Evolutionary conservation across 2,797 vertebrate species (phyloP), one percentile per base, ranked within the genome.

Genomic region (Columba guinea): DNA sequence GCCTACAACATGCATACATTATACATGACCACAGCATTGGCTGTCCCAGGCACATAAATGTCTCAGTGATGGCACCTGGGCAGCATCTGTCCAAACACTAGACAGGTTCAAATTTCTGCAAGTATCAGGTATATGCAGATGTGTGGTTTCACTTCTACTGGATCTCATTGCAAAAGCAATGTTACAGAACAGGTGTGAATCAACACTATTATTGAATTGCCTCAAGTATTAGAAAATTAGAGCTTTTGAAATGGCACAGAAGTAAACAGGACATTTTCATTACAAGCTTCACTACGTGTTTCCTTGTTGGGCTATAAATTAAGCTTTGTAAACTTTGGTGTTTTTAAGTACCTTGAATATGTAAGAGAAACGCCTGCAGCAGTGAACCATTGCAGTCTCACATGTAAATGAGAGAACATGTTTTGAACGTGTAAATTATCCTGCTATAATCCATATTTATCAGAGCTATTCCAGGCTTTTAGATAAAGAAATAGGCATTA

Each of bases 381-480:
- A 12, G 21, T 20, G 53, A 94, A 73, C 64, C n/a, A 27, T 10
- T 74, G 41, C 70, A 80, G 49, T 74, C 71, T 80, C 41, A 48
- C 46, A 58, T 34, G 70, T 79, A 91, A 92, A 87, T 71, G 67
- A 84, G 30, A 91, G 59, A 94, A 93, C 83, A 90, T 63, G 76
- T 71, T 89, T 85, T 70, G 78, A 87, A 87, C 91, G 85, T 16
- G 68, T 78, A 97, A 95, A 93, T 91, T 91, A 93, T 59, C 88
- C 85, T 91, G 91, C 68, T 93, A 81, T 62, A 93, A 97, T 94
- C 87, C 87, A 89, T 84, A 94, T 95, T 96, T 96, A 93, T 70
- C 60, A 20, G 6, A 87, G 60, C 74, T 74, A 79, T 67, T 71
- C 46, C 74, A 90, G 84, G 71, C 74, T 52, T 78, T 70, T 6